Base-by-base conservation (phyloP, 1,140 invertebrate species). In the Drosophila ercepeae region DNA sequence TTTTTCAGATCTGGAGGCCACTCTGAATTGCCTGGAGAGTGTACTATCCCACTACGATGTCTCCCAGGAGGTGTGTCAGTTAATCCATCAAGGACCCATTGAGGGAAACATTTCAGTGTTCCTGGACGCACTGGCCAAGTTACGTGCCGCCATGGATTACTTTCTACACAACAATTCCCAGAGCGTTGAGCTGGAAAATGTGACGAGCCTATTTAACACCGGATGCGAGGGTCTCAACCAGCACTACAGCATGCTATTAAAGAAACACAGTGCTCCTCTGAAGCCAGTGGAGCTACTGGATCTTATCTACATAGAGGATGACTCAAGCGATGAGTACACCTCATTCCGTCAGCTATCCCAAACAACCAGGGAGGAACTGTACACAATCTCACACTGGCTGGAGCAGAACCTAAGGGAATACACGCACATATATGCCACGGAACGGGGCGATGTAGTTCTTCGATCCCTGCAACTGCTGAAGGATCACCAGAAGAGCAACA, bases 111-210 rank as follows among this genome's bases (percentile, higher is more conserved):
- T 91, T 29, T 65, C 46, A 19, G 92, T 92, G 14, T 98, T 95
- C 91, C 92, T 98, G 11, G 93, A 96, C 78, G 95, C 97, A 2
- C 94, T 99, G 92, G 96, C 97, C 83, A 95, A 95, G 81, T 92
- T 99, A 34, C 94, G 96, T 46, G 95, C 95, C 72, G 97, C 98
- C 46, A 95, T 97, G 79, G 94, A 94, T 32, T 99, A 98, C 91
- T 99, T 99, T 92, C 95, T 97, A 83, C 96, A 96, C 89, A 96
- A 98, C 89, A 98, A 98, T 92, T 96, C 97, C 1, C 96, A 97
- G 88, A 98, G 97, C 90, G 96, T 98, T 23, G 98, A 99, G 92
- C 91, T 99, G 49, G 96, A 98, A 88, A 98, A 98, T 93, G 95
- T 99, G 49, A 96, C 97, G 84, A 93, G 93, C 78, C 76, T 93